These are phyloP conservation scores for Magallana angulata DNA, from an alignment of 1,140 invertebrate species.

Conservation along the genomic window DNA sequence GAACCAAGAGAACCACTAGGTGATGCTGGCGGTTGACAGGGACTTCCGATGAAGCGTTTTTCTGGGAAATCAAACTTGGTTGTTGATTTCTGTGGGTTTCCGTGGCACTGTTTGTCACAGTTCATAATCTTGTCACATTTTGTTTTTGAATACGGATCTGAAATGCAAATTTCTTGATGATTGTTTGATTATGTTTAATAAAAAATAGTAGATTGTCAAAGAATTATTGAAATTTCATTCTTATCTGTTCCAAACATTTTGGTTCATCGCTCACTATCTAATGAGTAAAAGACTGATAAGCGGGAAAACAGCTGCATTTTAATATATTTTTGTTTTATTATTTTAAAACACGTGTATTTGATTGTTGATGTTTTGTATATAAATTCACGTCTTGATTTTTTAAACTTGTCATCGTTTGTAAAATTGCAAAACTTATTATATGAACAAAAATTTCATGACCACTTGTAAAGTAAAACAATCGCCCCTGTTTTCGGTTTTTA, in stretches of 20 bases:
- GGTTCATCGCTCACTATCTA: too few species aligned
- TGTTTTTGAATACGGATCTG: not conserved
- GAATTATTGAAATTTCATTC: too few species aligned
- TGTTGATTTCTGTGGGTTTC: slow-evolving; percentile 21
- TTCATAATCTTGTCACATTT: slow-evolving; percentile 32
- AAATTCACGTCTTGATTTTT: too few species aligned
- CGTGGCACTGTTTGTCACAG: not conserved
- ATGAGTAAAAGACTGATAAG: too few species aligned
- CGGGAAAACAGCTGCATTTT: too few species aligned
- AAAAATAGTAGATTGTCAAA: too few species aligned
- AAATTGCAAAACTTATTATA: not conserved
- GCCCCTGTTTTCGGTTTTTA: not conserved
- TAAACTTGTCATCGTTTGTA: not conserved
- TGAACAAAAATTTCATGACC: not conserved
- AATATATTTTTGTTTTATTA: too few species aligned
- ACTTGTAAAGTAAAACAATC: slow-evolving; percentile 31
- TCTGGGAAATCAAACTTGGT: slow-evolving; percentile 63
- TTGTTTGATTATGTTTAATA: not conserved
- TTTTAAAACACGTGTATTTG: too few species aligned
- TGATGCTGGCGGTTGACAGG: slow-evolving; percentile 61
- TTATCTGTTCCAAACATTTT: too few species aligned
- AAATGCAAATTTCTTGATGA: not conserved
- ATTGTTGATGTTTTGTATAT: too few species aligned
- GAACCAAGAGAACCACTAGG: slow-evolving; percentile 63
- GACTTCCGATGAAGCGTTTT: slow-evolving; percentile 59